Evolutionary conservation across 2,888 invertebrate genomes (phyloP), one percentile per base, ranked within the genome.

Genomic region (Lithophane semibrunnea): DNA sequence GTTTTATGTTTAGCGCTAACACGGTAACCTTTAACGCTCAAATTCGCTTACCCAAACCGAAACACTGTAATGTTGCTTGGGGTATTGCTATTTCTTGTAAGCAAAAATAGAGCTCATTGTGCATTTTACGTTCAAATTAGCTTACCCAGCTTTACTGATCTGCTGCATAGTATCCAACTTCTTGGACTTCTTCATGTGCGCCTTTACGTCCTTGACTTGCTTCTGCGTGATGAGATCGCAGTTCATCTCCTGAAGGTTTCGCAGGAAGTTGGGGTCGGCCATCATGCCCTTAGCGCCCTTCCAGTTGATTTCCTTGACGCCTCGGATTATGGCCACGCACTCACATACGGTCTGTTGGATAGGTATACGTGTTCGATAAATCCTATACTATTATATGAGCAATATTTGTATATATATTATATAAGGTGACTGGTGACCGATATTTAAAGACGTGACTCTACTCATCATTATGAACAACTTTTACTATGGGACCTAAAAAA

Each of bases 261-360:
- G 97, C 58, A 99, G 93, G 94, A 99, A 99, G 93, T 97, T 98
- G 0, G 98, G 98, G 91, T 99, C 99, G 0, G 98, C 98, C 99
- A 99, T 99, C 98, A 99, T 98, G 3, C 97, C 98, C 93, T 98
- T 99, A 0, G 99, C 99, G 2, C 98, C 97, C 93, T 99, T 99
- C 99, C 99, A 99, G 64, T 98, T 98, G 5, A 99, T 97, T 86
- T 99, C 99, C 88, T 98, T 98, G 66, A 98, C 97, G 2, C 98
- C 98, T 83, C 98, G 97, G 77, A 99, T 97, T 72, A 99, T 98
- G 0, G 98, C 98, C 37, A 99, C 98, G 91, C 99, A 99, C 92
- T 99, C 99, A 92, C 98, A 98, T 0, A 99, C 98, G 0, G 98
- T 97, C 96, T 96, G 86, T 21, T 68, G 52, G 67, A 47, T 16